Evolutionary conservation across 2,113 vertebrate genomes (phyloP), one percentile per base, ranked within the genome.

Genomic region (Seriola dumerili): DNA sequence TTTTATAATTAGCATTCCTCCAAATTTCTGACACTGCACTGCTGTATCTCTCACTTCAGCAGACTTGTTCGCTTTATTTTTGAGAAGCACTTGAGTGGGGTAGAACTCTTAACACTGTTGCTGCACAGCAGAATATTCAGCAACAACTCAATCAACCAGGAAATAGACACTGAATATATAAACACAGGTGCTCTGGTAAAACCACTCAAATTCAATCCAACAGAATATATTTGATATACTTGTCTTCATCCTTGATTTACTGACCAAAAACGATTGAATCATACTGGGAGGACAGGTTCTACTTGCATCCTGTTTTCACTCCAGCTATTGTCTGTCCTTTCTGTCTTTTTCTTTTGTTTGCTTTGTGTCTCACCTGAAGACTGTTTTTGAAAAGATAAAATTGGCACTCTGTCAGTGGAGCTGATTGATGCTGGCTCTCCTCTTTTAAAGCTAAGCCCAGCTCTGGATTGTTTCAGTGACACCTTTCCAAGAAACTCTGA

Each of bases 141-240:
- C 46, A 40, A 42, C 64, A 29, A 70, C 36, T 72, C 72, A 71
- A 50, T 74, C 48, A 70, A 42, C 9, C 62, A 10, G 38, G 55
- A 61, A 69, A 58, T 42, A 17, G 29, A 64, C 11, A 50, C n/a
- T 17, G 32, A 34, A 44, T 62, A 55, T 32, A 52, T 38, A 52
- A 64, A 66, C 19, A 4, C 32, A 73, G 78, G 42, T 42, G 54
- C 52, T 61, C 2, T 66, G 19, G 42, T 55, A 19, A 29, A 79
- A 52, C 2, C 16, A n/a, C 36, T 54, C 54, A 40, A 12, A 69
- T 14, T 57, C 21, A 44, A 29, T 29, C 32, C 19, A 32, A 67
- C 23, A 25, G 40, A 67, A 54, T 55, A 61, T 36, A 66, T 34
- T 52, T 58, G 23, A 42, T 11, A 42, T 11, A 11, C 9, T 42